Base-by-base conservation (phyloP, 1,140 invertebrate genomes). In the Bacillus rossius region DNA sequence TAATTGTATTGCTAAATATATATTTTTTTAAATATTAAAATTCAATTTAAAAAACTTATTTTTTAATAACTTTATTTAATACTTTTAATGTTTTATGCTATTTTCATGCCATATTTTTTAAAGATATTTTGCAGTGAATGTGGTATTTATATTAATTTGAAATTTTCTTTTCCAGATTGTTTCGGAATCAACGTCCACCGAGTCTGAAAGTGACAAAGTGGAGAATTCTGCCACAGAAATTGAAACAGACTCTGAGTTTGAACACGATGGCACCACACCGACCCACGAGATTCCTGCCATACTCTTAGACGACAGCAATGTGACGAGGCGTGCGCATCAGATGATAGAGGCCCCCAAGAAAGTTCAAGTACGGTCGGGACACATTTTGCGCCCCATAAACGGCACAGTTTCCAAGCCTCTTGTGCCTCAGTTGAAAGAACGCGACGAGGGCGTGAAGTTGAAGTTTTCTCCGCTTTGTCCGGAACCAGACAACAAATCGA, bases 241-340 rank as follows among this genome's bases (percentile, higher is more conserved):
- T 59, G 91, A 89, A 45, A 94, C 91, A 0, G 91, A 94, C 70
- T 93, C 91, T 3, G 91, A 94, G 71, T 94, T 94, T 66, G 91
- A 90, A 52, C 85, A 90, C 61, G 89, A 92, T 64, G 85, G 85
- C 37, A 79, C 79, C 5, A 85, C 80, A n/a, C 85, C 87, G 8
- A 82, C 83, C 0, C 79, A 82, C 19, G 83, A 86, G 65, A 76
- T 84, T 19, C 83, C 82, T 5, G 75, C 82, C 41, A 86, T 85
- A 60, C 76, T 83, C 7, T 82, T 86, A 51, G 85, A 85, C 65
- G 85, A 87, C 63, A 64, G 71, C 0, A 73, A 72, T 53, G 73
- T 79, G 2, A 72, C 76, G 1, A 77, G 72, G 1, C 71, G 78
- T 3, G 77, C 75, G 3, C 71, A 72, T 38, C 73, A 74, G 16